phyloP scores from a whole-genome alignment of 1,140 invertebrate species.

The Trichonephila clavata region DNA sequence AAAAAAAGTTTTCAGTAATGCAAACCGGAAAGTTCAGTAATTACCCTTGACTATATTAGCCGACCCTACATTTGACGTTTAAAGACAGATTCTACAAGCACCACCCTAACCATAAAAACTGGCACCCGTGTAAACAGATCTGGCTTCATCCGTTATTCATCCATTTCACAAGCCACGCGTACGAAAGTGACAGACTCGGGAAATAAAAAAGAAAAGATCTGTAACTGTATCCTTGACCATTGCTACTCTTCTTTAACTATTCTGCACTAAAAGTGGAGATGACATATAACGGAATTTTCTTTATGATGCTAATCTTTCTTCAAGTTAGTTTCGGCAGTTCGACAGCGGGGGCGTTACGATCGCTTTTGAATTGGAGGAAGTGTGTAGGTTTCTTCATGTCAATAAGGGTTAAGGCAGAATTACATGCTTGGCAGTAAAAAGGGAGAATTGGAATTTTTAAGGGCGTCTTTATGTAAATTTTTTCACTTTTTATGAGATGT shows the following conservation, averaged over 20 bases:
- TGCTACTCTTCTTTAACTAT: not conserved
- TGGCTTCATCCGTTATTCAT: not conserved
- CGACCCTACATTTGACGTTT: not conserved
- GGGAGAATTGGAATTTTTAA: slow-evolving; percentile 24
- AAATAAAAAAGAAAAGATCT: not conserved
- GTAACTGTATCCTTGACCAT: slow-evolving; percentile 19
- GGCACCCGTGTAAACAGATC: slow-evolving; percentile 3
- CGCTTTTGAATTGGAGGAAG: too few species aligned
- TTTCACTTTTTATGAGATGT: slow-evolving; percentile 12
- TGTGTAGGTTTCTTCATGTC: not conserved
- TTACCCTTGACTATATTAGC: not conserved
- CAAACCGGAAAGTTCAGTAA: not conserved
- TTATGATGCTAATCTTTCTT: slow-evolving; percentile 10
- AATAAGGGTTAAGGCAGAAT: not conserved
- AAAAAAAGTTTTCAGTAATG: not conserved
- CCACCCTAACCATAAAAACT: not conserved
- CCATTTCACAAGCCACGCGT: not conserved
- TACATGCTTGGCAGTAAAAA: not conserved
- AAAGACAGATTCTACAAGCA: not conserved
- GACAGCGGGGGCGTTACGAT: not conserved
- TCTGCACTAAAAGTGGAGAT: not conserved
- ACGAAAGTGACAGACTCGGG: not conserved
- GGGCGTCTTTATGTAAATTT: slow-evolving; percentile 31
- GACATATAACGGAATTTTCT: slow-evolving; percentile 10
- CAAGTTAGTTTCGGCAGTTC: not conserved